Conservation (phyloP, 2,113 vertebrate genomes). For the Leiothrix lutea region DNA sequence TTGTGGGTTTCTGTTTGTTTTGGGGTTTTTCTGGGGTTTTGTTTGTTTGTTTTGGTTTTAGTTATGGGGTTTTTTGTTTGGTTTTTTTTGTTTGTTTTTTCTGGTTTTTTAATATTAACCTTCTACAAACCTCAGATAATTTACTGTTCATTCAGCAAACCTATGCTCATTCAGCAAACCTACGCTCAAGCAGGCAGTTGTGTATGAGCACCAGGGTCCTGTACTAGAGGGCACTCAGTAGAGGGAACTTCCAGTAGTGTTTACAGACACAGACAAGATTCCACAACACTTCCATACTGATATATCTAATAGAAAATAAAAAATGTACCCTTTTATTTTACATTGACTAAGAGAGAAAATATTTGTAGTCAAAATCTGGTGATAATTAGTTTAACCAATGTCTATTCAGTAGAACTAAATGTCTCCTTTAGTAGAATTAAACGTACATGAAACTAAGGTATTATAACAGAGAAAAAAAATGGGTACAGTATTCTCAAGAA, state of each 20-base stretch:
- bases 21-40: no score
- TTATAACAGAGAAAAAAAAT: neutral
- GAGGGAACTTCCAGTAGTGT: neutral
- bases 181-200: neutral
- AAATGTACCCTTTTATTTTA: neutral
- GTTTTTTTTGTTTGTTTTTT: no score
- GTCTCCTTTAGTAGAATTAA: neutral
- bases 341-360: neutral
- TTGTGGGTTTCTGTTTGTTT: neutral
- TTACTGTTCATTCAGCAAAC: neutral
- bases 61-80: no score
- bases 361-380: neutral
- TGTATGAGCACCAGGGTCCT: accelerated
- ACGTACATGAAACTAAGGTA: neutral
- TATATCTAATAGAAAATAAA: neutral
- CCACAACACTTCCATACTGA: neutral
- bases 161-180: neutral
- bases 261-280: neutral
- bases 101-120: neutral
- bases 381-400: neutral
- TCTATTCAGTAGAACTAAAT: neutral
- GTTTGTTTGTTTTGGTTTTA: no score
- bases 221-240: neutral
- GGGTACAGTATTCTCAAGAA: neutral
- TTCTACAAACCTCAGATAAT: neutral